Evolutionary conservation across 1,140 invertebrate species (phyloP).

Genomic region (Dufourea novaeangliae): DNA sequence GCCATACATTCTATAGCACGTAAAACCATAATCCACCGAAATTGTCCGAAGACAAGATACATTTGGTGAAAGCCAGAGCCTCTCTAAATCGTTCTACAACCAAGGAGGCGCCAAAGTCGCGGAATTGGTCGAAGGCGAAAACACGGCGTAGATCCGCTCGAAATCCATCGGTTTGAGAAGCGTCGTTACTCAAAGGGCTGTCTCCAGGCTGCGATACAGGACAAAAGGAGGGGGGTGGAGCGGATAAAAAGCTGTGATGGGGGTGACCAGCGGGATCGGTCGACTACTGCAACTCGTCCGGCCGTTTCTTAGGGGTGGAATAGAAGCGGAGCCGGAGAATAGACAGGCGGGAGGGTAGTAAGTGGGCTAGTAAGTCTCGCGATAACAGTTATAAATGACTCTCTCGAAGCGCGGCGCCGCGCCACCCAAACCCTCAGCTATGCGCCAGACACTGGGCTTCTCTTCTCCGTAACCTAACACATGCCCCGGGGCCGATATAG

Average conservation of each 20-base stretch:
- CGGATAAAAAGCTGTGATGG: constrained; percentile 58
- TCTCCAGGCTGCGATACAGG: constrained; percentile 41
- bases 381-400: constrained; percentile 70
- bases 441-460: constrained; percentile 58
- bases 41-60: background rate
- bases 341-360: constrained; percentile 65
- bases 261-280: constrained; percentile 36
- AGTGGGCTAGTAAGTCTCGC: constrained; percentile 68
- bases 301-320: constrained; percentile 32
- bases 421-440: constrained; percentile 53
- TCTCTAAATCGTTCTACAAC: background rate
- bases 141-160: background rate
- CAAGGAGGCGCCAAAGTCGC: background rate
- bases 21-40: background rate
- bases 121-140: background rate
- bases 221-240: too few species aligned
- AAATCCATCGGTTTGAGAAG: constrained; percentile 38
- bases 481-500: constrained; percentile 53
- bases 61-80: background rate
- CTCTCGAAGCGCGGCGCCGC: constrained; percentile 65
- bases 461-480: constrained; percentile 53
- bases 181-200: constrained; percentile 53
- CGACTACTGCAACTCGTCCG: constrained; percentile 15
- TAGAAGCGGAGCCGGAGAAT: constrained; percentile 38
- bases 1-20: background rate